A percentile compares a stretch with the other conserved stretches of the same genome.
phyloP scores from a whole-genome alignment of 1,140 invertebrate genomes.

The Eriosoma lanigerum region DNA sequence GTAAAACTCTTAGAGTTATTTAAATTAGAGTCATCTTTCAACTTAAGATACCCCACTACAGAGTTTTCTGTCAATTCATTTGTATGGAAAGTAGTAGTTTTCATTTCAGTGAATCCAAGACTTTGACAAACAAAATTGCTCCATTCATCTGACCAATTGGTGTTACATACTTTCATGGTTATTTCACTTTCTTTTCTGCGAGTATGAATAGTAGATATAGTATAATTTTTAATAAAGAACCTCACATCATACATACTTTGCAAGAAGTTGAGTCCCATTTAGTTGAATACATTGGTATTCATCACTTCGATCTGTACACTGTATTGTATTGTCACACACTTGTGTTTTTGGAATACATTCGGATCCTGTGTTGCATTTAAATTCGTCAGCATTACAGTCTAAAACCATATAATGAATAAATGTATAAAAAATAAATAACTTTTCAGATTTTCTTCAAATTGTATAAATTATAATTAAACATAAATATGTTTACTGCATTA shows the following conservation, averaged over 20 bases:
- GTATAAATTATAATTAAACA: no score
- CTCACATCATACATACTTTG: conserved; percentile 1
- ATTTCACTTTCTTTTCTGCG: conserved; percentile 58
- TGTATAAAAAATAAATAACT: neutral
- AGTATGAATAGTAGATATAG: neutral
- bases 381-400: conserved; percentile 62
- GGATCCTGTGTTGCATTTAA: conserved; percentile 62
- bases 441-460: no score
- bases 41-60: conserved; percentile 57
- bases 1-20: conserved; percentile 57
- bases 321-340: conserved; percentile 65
- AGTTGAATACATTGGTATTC: conserved; percentile 61
- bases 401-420: conserved; percentile 55
- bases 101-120: conserved; percentile 62
- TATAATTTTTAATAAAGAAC: neutral
- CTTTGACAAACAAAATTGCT: conserved; percentile 63
- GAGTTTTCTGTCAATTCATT: conserved; percentile 12
- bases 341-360: conserved; percentile 63
- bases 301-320: conserved; percentile 68
- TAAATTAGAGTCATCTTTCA: conserved; percentile 58
- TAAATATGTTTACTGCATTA: no score
- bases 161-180: conserved; percentile 60
- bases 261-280: conserved; percentile 15
- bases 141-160: conserved; percentile 62
- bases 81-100: conserved; percentile 53